Conservation (phyloP, 2,113 vertebrate genomes). For the human (Homo sapiens) region GRCh38 chr11:14095001-14095500, state of each 20-base stretch:
- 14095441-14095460: no score
- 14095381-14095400: neutral
- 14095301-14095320: neutral
- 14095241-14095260: neutral
- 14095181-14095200: conserved; percentile 32
- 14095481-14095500: neutral
- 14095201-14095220: neutral
- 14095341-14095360: neutral
- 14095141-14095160: conserved; percentile 60
- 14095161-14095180: conserved; percentile 36
- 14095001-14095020: neutral
- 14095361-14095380: neutral
- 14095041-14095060: neutral
- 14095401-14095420: neutral
- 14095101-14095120: conserved; percentile 49
- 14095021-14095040: neutral
- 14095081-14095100: conserved; percentile 54
- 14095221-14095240: conserved; percentile 8
- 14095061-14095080: conserved; percentile 51
- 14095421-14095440: neutral
- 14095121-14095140: conserved; percentile 39
- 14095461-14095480: neutral
- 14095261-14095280: neutral
- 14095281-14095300: neutral
- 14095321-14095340: conserved; percentile 34